Evolutionary conservation across 1,140 invertebrate species (phyloP).

Genomic region (Aphis craccivora): DNA sequence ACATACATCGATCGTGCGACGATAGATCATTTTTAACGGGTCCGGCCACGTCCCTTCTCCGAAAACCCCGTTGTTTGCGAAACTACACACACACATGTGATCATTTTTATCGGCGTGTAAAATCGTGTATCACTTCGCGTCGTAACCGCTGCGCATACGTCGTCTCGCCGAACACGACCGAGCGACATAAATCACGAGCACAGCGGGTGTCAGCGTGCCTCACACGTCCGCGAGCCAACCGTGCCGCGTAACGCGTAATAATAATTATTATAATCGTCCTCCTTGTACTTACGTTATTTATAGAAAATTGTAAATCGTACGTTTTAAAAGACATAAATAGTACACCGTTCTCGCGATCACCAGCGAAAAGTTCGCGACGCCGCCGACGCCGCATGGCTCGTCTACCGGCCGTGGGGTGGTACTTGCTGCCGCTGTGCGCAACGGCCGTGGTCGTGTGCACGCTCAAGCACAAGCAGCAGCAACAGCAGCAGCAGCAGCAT

Average conservation of each 20-base stretch:
- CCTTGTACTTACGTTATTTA: background rate
- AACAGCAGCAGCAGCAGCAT: constrained; percentile 6
- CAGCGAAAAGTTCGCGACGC: background rate
- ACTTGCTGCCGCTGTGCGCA: constrained; percentile 36
- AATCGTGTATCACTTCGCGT: background rate
- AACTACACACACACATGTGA: background rate
- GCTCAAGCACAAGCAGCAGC: constrained; percentile 26
- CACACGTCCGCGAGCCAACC: background rate
- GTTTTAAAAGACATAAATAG: too few relatives aligned
- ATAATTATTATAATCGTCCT: background rate
- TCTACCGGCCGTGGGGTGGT: constrained; percentile 39
- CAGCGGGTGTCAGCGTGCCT: background rate
- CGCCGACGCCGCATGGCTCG: background rate
- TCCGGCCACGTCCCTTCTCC: background rate
- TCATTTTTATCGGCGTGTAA: background rate
- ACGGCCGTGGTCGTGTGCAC: constrained; percentile 16
- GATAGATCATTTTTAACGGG: constrained; percentile 5
- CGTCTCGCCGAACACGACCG: background rate
- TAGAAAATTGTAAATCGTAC: background rate
- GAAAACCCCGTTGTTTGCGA: background rate
- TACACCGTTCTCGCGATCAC: background rate
- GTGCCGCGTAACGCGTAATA: background rate
- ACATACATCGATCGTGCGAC: background rate
- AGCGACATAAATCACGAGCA: background rate
- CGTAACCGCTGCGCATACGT: background rate